phyloP scores from a whole-genome alignment of 2,797 vertebrate species.

The Picus viridis region DNA sequence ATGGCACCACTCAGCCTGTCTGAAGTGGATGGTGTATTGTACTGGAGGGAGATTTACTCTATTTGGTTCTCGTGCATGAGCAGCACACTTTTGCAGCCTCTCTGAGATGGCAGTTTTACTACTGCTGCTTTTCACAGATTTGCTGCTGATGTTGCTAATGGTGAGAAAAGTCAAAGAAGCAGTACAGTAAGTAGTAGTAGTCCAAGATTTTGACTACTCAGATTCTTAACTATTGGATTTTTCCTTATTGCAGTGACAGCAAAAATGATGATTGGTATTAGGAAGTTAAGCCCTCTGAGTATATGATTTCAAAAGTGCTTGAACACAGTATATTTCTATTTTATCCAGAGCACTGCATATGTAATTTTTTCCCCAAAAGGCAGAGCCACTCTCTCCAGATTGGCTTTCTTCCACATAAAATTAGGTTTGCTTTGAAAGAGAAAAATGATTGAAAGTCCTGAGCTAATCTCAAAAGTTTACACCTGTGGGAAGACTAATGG shows the following conservation, averaged over 20 bases:
- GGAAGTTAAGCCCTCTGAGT: neutral
- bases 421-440: neutral
- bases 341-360: neutral
- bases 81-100: neutral
- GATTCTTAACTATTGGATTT: neutral
- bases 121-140: neutral
- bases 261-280: neutral
- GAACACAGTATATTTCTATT: neutral
- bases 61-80: rapidly evolving
- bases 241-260: neutral
- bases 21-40: neutral
- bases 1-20: neutral
- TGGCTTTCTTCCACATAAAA: neutral
- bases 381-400: neutral
- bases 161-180: neutral
- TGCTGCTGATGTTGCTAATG: neutral
- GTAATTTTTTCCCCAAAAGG: neutral
- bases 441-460: neutral
- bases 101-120: neutral
- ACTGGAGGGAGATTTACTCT: neutral
- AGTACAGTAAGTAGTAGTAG: neutral
- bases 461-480: neutral
- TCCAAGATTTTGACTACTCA: neutral
- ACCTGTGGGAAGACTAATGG: neutral
- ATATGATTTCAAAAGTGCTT: neutral